Percentiles rank a stretch among this genome's conserved stretches.
These are phyloP conservation scores for Sitta europaea DNA, from an alignment of 2,113 vertebrate genomes.

Conservation along the genomic window DNA sequence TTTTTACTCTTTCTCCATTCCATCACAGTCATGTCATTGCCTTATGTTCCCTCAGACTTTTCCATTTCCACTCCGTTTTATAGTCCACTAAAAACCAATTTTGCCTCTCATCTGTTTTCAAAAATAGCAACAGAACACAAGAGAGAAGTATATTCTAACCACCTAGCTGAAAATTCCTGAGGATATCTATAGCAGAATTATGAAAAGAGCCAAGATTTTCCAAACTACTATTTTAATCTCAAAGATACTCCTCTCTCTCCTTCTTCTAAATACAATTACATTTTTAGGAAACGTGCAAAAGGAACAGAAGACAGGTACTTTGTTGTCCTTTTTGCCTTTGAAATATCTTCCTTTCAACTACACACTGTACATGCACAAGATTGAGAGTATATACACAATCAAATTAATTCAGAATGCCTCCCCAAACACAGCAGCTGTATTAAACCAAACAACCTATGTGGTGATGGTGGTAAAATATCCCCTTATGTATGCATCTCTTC, in stretches of 20 bases:
- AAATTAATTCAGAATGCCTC: not conserved
- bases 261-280: not conserved
- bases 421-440: not conserved
- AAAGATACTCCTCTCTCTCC: not conserved
- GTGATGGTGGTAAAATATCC: not conserved
- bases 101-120: not conserved
- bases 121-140: not conserved
- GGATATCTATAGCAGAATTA: not conserved
- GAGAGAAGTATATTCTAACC: not conserved
- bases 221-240: not conserved
- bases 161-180: not conserved
- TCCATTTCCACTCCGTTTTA: not conserved
- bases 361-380: not conserved
- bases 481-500: not conserved
- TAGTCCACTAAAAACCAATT: not conserved
- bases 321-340: not conserved
- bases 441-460: not conserved
- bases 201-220: not conserved
- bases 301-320: not conserved
- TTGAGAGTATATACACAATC: not conserved
- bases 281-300: not conserved
- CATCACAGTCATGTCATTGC: not conserved
- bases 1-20: not conserved
- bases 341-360: not conserved
- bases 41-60: not conserved